Percentiles rank a stretch among this genome's conserved stretches.
Conservation (phyloP, 2,797 vertebrate genomes). For the Pterois miles region DNA sequence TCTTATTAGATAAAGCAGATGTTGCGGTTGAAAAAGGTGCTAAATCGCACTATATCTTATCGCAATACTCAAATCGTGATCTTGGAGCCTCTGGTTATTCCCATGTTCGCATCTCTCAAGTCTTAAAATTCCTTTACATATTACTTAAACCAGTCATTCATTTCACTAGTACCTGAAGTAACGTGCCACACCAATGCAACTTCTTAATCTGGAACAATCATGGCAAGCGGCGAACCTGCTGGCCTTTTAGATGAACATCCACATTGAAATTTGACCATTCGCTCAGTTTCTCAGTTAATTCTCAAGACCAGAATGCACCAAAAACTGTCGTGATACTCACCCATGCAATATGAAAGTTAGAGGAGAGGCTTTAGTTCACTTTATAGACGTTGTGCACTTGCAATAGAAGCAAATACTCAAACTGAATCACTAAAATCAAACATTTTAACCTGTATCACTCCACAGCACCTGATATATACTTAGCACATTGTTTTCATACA, state of each 20-base stretch:
- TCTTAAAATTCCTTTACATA: not conserved
- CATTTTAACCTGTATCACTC: not conserved
- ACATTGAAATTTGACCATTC: not conserved
- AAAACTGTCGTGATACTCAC: not conserved
- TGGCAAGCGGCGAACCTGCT: not conserved
- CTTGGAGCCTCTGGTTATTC: too few relatives aligned
- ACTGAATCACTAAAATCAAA: not conserved
- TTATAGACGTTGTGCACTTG: not conserved
- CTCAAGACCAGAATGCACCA: not conserved
- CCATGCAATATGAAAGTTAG: not conserved
- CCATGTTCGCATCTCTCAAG: too few relatives aligned
- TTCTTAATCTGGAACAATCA: not conserved
- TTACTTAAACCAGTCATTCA: not conserved
- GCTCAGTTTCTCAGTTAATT: not conserved
- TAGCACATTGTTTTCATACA: constrained; percentile 2
- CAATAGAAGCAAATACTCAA: not conserved
- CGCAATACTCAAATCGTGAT: too few relatives aligned
- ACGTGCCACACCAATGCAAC: not conserved
- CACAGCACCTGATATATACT: constrained; percentile 11
- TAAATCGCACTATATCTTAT: too few relatives aligned
- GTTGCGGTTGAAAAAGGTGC: too few relatives aligned
- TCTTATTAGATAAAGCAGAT: too few relatives aligned
- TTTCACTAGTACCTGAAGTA: not conserved
- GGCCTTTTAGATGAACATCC: not conserved
- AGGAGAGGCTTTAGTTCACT: not conserved